phyloP scores from a whole-genome alignment of 2,113 vertebrate genomes.

The Upupa epops region DNA sequence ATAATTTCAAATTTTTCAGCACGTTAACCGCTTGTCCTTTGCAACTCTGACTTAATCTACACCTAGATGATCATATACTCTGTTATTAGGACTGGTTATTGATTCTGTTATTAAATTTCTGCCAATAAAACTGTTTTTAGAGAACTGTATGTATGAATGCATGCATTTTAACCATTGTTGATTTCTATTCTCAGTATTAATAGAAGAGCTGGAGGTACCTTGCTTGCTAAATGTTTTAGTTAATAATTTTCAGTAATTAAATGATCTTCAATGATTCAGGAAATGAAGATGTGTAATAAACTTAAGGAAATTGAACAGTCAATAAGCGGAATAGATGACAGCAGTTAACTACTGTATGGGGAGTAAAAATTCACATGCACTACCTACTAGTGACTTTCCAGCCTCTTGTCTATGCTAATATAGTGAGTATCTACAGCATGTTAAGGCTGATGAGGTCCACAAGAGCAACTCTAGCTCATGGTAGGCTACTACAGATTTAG shows the following conservation, averaged over 20 bases:
- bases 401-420: background rate
- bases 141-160: background rate
- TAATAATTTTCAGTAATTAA: conserved; percentile 61
- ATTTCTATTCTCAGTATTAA: background rate
- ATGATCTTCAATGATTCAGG: conserved; percentile 37
- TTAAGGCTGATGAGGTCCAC: background rate
- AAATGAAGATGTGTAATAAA: conserved; percentile 58
- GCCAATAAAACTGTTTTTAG: background rate
- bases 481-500: background rate
- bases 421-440: background rate
- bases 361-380: conserved; percentile 7
- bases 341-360: conserved; percentile 7
- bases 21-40: conserved; percentile 25
- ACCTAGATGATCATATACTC: background rate
- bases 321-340: conserved; percentile 53
- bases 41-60: conserved; percentile 44
- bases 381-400: background rate
- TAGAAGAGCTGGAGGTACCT: conserved; percentile 26
- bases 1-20: conserved; percentile 30
- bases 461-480: background rate
- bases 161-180: conserved; percentile 1
- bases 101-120: background rate
- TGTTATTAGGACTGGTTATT: background rate
- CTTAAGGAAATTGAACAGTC: conserved; percentile 49
- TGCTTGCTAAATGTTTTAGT: conserved; percentile 50